A percentile compares a stretch with the other conserved stretches of the same genome.
These are phyloP conservation scores for Nomada lathburiana DNA, from an alignment of 2,888 invertebrate genomes.

Conservation along the genomic window DNA sequence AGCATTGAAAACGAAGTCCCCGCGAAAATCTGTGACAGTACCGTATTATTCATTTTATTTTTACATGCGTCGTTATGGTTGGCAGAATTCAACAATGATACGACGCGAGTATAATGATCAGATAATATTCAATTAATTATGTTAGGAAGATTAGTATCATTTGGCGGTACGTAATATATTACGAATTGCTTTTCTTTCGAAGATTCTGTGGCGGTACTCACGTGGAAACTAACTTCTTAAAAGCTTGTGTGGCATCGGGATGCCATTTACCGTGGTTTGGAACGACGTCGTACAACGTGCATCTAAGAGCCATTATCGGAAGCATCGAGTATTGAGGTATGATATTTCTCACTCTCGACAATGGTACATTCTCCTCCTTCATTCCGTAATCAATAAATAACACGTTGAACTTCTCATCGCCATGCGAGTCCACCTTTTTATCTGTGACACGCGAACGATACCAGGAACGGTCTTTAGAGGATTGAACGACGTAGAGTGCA, in stretches of 20 bases:
- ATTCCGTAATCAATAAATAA: conserved; percentile 89
- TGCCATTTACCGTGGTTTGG: conserved; percentile 86
- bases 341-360: conserved; percentile 81
- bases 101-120: too few species aligned
- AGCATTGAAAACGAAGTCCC: too few species aligned
- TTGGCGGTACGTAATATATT: not conserved
- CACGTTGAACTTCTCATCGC: conserved; percentile 85
- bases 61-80: too few species aligned
- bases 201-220: conserved; percentile 30
- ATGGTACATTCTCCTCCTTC: conserved; percentile 85
- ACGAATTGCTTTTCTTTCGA: not conserved
- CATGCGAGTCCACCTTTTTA: conserved; percentile 71
- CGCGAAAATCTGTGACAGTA: too few species aligned
- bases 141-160: too few species aligned
- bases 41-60: too few species aligned
- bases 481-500: conserved; percentile 54
- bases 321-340: conserved; percentile 15
- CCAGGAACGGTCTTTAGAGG: conserved; percentile 85
- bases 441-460: conserved; percentile 87
- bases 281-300: conserved; percentile 86
- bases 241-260: conserved; percentile 85
- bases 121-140: too few species aligned
- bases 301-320: conserved; percentile 86
- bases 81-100: too few species aligned
- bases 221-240: conserved; percentile 50